These are phyloP conservation scores for Atta colombica DNA, from an alignment of 1,140 invertebrate genomes.

Conservation along the genomic window DNA sequence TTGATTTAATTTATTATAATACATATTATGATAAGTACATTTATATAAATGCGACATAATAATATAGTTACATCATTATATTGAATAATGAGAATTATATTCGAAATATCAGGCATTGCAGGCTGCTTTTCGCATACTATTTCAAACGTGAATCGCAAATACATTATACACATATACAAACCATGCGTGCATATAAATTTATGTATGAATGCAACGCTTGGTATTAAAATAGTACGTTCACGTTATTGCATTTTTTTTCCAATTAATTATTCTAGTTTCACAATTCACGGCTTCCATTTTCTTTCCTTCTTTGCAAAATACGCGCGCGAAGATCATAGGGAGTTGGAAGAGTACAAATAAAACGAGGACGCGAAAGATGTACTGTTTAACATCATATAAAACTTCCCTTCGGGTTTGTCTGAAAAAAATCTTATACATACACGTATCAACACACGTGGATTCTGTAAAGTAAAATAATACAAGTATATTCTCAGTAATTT, in stretches of 20 bases:
- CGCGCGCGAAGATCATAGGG: slow-evolving; percentile 1
- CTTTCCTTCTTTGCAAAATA: neutral
- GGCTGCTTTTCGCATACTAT: neutral
- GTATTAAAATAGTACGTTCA: neutral
- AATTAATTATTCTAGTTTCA: slow-evolving; percentile 52
- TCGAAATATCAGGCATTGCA: neutral
- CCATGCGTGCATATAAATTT: neutral
- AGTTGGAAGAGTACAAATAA: neutral
- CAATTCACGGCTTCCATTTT: neutral
- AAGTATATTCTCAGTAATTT: neutral
- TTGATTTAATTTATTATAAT: slow-evolving; percentile 4
- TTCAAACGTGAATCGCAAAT: neutral
- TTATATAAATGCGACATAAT: neutral
- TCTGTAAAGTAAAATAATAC: neutral
- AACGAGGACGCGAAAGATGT: neutral
- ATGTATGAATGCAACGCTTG: slow-evolving; percentile 1
- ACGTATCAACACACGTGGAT: neutral
- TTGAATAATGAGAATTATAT: slow-evolving; percentile 25
- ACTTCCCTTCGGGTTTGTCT: neutral
- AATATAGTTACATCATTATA: neutral
- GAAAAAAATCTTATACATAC: neutral
- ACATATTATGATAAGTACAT: neutral
- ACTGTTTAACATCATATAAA: slow-evolving; percentile 18
- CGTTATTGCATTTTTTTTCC: slow-evolving; percentile 4
- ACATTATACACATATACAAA: neutral